Conservation (phyloP, 1,140 invertebrate genomes). For the Papilio glaucus region DNA sequence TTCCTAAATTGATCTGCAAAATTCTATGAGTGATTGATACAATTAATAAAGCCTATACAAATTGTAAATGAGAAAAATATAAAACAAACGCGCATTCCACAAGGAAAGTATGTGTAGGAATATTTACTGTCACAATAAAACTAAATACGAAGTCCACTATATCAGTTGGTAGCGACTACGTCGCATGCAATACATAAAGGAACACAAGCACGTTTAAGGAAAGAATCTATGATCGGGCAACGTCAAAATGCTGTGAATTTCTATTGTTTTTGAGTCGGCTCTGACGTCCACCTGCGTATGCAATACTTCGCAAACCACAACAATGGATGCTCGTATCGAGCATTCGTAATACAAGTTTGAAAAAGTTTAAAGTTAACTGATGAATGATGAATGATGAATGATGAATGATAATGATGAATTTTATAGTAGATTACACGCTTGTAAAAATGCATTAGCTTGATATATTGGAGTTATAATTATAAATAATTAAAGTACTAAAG, state of each 20-base stretch:
- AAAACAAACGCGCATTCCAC: too few species aligned
- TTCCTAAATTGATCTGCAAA: too few species aligned
- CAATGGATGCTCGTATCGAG: constrained; percentile 14
- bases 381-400: too few species aligned
- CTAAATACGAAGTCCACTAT: background rate
- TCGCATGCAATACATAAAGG: background rate
- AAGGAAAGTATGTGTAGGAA: too few species aligned
- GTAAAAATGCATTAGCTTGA: too few species aligned
- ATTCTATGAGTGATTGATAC: too few species aligned
- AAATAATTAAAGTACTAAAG: background rate
- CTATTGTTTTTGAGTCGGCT: constrained; percentile 3
- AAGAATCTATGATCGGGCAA: constrained; percentile 24
- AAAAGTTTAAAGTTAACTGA: too few species aligned
- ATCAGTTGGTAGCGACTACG: background rate
- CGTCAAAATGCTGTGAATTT: constrained; percentile 17
- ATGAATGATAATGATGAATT: too few species aligned
- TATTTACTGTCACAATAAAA: background rate
- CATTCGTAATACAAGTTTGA: background rate
- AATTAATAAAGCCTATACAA: too few species aligned
- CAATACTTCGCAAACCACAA: constrained; percentile 10
- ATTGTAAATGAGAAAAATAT: too few species aligned
- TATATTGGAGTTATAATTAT: too few species aligned
- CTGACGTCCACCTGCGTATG: background rate
- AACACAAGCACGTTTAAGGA: constrained; percentile 25
- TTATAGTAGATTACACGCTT: too few species aligned